Conservation (phyloP, 53 echinoderm and acorn worm genomes). For the Astropecten irregularis region DNA sequence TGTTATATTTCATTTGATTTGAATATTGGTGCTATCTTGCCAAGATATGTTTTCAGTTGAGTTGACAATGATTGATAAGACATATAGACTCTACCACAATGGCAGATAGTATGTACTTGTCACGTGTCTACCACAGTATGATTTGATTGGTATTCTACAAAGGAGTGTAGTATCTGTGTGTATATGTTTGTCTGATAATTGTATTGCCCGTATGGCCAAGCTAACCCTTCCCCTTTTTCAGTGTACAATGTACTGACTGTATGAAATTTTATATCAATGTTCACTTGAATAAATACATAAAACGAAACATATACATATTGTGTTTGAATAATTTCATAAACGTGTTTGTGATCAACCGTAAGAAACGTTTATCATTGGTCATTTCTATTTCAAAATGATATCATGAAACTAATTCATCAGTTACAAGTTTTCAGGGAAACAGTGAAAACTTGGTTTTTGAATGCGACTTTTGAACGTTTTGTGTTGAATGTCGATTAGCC, state of each 20-base stretch:
- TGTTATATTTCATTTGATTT: slow-evolving; percentile 30
- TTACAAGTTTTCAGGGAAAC: no score
- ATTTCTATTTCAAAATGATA: no score
- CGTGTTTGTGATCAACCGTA: no score
- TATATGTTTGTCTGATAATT: neutral
- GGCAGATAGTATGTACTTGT: no score
- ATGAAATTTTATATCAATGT: slow-evolving; percentile 67
- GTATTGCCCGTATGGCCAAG: slow-evolving; percentile 3
- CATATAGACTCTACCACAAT: neutral
- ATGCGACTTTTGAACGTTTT: no score
- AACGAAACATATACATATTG: slow-evolving; percentile 9
- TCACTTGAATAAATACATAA: slow-evolving; percentile 64
- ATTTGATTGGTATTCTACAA: no score
- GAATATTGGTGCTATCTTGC: slow-evolving; percentile 58
- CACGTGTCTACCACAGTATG: no score
- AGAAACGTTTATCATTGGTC: no score
- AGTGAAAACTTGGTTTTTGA: no score
- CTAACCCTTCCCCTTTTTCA: slow-evolving; percentile 18
- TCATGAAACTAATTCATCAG: no score
- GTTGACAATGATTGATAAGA: neutral
- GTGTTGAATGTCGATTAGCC: no score
- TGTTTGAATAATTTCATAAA: neutral
- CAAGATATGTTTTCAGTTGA: slow-evolving; percentile 16
- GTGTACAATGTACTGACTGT: slow-evolving; percentile 55
- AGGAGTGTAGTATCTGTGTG: slow-evolving; percentile 37